Evolutionary conservation across 2,888 invertebrate genomes (phyloP).

Genomic region (Chymomyza amoena): DNA sequence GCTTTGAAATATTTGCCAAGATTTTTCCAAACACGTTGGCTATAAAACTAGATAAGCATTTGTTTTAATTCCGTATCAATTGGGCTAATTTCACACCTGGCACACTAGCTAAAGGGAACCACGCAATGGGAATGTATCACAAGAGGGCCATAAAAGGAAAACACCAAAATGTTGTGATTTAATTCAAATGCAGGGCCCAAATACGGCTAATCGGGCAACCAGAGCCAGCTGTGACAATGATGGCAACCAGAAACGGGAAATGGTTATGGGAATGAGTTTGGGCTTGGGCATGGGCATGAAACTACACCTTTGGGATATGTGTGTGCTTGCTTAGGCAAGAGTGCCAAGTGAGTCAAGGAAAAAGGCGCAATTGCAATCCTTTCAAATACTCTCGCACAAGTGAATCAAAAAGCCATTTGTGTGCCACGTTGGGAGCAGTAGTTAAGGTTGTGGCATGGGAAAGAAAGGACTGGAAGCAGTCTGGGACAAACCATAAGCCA

Average conservation of each 20-base stretch:
- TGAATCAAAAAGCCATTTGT: conserved; percentile 70
- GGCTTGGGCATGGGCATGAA: not conserved
- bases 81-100: conserved; percentile 64
- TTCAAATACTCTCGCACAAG: conserved; percentile 29
- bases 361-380: not conserved
- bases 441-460: conserved; percentile 26
- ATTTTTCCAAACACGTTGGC: too few species aligned
- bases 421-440: conserved; percentile 19
- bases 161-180: conserved; percentile 55
- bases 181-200: conserved; percentile 35
- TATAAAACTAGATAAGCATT: too few species aligned
- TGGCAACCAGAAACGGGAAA: conserved; percentile 3
- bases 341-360: not conserved
- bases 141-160: conserved; percentile 57
- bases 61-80: conserved; percentile 17
- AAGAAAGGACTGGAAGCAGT: not conserved
- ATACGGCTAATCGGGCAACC: not conserved
- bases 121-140: conserved; percentile 37
- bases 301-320: conserved; percentile 51
- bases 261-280: not conserved
- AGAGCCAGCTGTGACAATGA: conserved; percentile 33
- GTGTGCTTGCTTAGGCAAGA: not conserved
- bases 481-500: not conserved
- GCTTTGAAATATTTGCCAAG: too few species aligned
- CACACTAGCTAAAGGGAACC: not conserved